phyloP scores from a whole-genome alignment of 1,140 invertebrate species.

The Drosophila nigrodunni region DNA sequence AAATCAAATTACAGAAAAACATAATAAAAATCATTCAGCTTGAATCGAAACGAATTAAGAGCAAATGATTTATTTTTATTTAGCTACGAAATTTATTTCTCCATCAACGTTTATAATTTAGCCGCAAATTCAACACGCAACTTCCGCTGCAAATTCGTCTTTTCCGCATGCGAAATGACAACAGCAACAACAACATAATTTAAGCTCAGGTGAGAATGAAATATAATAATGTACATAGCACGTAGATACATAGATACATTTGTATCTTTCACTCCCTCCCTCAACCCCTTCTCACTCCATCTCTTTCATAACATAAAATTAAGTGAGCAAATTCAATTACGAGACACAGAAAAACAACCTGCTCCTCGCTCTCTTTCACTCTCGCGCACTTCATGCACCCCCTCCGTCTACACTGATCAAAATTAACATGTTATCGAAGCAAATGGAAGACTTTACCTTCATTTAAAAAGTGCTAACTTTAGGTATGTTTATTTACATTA shows the following conservation, averaged over 20 bases:
- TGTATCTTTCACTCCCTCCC: not conserved
- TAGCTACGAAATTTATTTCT: conserved; percentile 8
- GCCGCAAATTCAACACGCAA: conserved; percentile 59
- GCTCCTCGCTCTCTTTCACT: not conserved
- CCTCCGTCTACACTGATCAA: not conserved
- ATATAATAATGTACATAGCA: conserved; percentile 10
- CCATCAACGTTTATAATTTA: conserved; percentile 13
- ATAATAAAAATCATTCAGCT: conserved; percentile 49
- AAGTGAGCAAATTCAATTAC: conserved; percentile 69
- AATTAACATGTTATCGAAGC: too few species aligned
- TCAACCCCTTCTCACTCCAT: too few species aligned
- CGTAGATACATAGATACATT: conserved; percentile 26
- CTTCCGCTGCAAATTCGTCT: conserved; percentile 78
- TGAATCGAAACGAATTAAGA: conserved; percentile 73
- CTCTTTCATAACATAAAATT: conserved; percentile 33
- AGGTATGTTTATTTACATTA: too few species aligned
- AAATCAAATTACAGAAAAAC: conserved; percentile 60
- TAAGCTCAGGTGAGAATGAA: conserved; percentile 63
- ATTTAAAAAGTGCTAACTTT: too few species aligned
- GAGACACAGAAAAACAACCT: conserved; percentile 54
- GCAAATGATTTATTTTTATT: conserved; percentile 67
- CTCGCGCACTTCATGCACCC: not conserved
- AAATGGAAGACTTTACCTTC: too few species aligned
- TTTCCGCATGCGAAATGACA: conserved; percentile 59
- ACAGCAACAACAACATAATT: conserved; percentile 17